A percentile compares a stretch with the other conserved stretches of the same genome.
phyloP scores from a whole-genome alignment of 1,140 invertebrate species.

The Steinernema feltiae region DNA sequence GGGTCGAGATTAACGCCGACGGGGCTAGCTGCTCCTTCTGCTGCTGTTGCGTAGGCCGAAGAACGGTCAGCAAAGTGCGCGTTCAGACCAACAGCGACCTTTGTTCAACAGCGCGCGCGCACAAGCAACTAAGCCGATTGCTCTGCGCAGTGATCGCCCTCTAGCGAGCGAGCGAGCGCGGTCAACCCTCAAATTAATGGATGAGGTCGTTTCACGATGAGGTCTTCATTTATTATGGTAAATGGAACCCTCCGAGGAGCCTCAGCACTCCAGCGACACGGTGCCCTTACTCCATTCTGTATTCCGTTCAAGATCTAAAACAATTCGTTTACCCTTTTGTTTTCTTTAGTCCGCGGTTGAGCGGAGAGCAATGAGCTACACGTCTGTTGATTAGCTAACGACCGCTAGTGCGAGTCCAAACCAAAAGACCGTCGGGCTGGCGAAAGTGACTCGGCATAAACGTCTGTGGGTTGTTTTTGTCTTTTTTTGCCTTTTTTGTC shows the following conservation, averaged over 20 bases:
- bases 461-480: too few relatives aligned
- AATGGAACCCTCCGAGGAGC: background rate
- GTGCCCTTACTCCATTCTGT: too few relatives aligned
- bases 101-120: too few relatives aligned
- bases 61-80: background rate
- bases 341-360: too few relatives aligned
- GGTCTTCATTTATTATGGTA: background rate
- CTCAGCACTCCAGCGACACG: too few relatives aligned
- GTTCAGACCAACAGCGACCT: background rate
- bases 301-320: too few relatives aligned
- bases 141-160: background rate
- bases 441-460: too few relatives aligned
- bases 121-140: slow-evolving; percentile 3
- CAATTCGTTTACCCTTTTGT: too few relatives aligned
- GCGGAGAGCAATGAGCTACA: too few relatives aligned
- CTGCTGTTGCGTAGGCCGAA: background rate
- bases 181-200: slow-evolving; percentile 10
- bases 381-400: too few relatives aligned
- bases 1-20: background rate
- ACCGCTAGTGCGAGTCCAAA: too few relatives aligned
- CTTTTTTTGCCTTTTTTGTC: background rate
- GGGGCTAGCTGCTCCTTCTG: background rate
- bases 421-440: too few relatives aligned
- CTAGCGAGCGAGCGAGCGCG: background rate
- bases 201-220: background rate